Evolutionary conservation across 2,888 invertebrate genomes (phyloP).

Genomic region (Diplazon laetatorius): DNA sequence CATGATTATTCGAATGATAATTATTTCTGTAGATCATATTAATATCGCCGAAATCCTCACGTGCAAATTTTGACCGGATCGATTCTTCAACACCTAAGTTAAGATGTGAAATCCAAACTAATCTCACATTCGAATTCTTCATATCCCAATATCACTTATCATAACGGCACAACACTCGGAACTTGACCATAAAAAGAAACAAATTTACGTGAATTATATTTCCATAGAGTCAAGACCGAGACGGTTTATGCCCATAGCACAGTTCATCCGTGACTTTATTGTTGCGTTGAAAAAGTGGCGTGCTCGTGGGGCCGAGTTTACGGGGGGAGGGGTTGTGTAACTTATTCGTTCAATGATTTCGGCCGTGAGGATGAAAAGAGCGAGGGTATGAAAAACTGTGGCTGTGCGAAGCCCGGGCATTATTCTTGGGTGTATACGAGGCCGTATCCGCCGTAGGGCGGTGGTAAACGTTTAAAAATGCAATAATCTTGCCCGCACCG

Average conservation of each 20-base stretch:
- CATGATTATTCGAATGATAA: too few relatives aligned
- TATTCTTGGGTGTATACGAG: constrained; percentile 45
- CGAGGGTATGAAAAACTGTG: constrained; percentile 19
- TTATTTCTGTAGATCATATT: too few relatives aligned
- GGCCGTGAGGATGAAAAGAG: constrained; percentile 6
- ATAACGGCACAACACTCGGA: background rate
- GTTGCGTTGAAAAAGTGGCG: constrained; percentile 18
- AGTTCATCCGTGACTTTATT: background rate
- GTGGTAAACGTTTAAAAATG: constrained; percentile 69
- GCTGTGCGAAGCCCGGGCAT: constrained; percentile 20
- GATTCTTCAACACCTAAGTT: too few relatives aligned
- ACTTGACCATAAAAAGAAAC: background rate
- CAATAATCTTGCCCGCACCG: constrained; percentile 64
- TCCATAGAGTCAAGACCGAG: constrained; percentile 17
- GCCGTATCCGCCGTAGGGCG: constrained; percentile 12
- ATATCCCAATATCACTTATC: too few relatives aligned
- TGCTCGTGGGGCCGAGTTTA: too few relatives aligned
- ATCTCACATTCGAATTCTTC: too few relatives aligned
- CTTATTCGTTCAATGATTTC: constrained; percentile 45
- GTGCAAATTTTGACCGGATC: too few relatives aligned
- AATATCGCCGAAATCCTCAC: too few relatives aligned
- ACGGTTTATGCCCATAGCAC: background rate
- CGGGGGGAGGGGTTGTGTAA: background rate
- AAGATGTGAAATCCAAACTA: too few relatives aligned
- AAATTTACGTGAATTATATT: constrained; percentile 5